These are phyloP conservation scores for Aelia acuminata DNA, from an alignment of 2,888 invertebrate species.

Conservation along the genomic window DNA sequence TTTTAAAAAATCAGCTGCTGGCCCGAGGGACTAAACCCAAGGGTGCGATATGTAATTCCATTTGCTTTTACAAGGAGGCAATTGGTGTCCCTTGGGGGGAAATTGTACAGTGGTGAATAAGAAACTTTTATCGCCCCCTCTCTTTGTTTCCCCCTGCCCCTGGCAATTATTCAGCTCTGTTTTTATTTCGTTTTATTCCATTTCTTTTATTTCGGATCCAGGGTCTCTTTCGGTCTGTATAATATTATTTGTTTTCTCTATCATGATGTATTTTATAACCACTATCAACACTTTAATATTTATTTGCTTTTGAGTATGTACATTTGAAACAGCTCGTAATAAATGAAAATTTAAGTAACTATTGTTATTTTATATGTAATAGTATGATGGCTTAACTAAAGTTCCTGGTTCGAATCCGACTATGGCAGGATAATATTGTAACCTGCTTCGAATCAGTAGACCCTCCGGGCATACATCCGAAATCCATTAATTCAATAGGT, in stretches of 20 bases:
- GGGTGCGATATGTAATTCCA: not conserved
- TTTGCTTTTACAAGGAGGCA: conserved; percentile 3
- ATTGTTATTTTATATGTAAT: too few species aligned
- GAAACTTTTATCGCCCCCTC: conserved; percentile 11
- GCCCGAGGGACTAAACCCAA: not conserved
- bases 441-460: too few species aligned
- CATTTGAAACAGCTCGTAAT: too few species aligned
- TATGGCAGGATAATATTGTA: too few species aligned
- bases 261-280: not conserved
- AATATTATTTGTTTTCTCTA: not conserved
- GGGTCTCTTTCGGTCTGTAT: not conserved
- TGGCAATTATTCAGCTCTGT: conserved; percentile 11
- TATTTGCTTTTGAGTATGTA: not conserved
- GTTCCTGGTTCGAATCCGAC: too few species aligned
- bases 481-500: too few species aligned
- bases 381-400: too few species aligned
- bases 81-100: not conserved
- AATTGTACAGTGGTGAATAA: not conserved
- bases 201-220: not conserved
- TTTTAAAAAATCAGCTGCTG: not conserved
- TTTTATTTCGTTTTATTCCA: not conserved
- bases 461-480: too few species aligned
- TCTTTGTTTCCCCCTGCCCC: not conserved
- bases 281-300: not conserved
- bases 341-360: too few species aligned